phyloP scores from a whole-genome alignment of 2,888 invertebrate genomes.

The Ischnus inquisitorius region DNA sequence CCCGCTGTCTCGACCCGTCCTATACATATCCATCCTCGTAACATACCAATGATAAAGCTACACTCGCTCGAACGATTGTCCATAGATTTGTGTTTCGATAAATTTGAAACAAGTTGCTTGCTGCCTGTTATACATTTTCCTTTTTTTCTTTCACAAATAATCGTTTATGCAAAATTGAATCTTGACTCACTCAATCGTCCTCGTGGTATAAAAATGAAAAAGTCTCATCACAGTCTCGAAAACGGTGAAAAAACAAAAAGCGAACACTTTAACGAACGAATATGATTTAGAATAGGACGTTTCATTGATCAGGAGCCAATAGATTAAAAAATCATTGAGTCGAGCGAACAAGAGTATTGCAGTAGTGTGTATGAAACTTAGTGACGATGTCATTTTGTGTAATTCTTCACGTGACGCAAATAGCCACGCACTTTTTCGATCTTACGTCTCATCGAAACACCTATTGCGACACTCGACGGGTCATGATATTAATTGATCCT shows the following conservation, averaged over 20 bases:
- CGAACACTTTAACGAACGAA: not conserved
- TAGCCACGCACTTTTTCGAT: not conserved
- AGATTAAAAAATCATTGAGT: slow-evolving; percentile 19
- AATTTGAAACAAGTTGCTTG: slow-evolving; percentile 79
- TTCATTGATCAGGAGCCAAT: slow-evolving; percentile 24
- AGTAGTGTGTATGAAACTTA: slow-evolving; percentile 52
- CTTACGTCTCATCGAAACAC: slow-evolving; percentile 6
- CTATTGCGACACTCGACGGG: slow-evolving; percentile 44
- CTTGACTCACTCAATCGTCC: slow-evolving; percentile 31
- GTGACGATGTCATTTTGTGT: slow-evolving; percentile 6
- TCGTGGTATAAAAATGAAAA: not conserved
- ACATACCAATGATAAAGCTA: slow-evolving; percentile 65
- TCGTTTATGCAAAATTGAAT: slow-evolving; percentile 11
- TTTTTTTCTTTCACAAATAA: slow-evolving; percentile 54
- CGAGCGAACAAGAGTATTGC: slow-evolving; percentile 54
- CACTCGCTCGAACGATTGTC: slow-evolving; percentile 75
- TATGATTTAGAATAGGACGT: slow-evolving; percentile 5
- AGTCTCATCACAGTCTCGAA: not conserved
- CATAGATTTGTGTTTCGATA: slow-evolving; percentile 77
- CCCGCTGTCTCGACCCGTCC: slow-evolving; percentile 55
- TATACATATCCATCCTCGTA: slow-evolving; percentile 52
- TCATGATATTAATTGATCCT: slow-evolving; percentile 21
- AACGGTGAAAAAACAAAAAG: not conserved
- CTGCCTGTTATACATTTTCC: slow-evolving; percentile 78
- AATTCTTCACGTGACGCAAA: not conserved